phyloP scores from a whole-genome alignment of 1,140 invertebrate genomes.

The Heliconius hewitsoni region DNA sequence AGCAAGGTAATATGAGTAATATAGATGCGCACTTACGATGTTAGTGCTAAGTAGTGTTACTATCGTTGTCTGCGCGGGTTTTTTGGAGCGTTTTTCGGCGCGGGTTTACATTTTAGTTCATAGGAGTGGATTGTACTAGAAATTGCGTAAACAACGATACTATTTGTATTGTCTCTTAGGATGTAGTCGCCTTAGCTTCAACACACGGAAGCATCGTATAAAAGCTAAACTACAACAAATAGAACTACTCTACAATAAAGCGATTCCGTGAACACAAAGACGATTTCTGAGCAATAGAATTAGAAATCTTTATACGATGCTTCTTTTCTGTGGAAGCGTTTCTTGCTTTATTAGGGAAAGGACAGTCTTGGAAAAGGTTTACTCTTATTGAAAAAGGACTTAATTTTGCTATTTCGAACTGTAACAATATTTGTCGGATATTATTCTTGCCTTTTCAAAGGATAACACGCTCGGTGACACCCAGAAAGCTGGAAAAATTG shows the following conservation, averaged over 20 bases:
- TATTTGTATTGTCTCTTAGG: background rate
- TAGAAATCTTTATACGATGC: background rate
- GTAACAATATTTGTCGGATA: background rate
- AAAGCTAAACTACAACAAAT: background rate
- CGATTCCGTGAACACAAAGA: background rate
- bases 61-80: background rate
- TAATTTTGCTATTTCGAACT: background rate
- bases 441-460: constrained; percentile 4
- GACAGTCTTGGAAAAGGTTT: background rate
- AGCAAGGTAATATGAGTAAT: too few species aligned
- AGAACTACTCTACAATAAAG: background rate
- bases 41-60: background rate
- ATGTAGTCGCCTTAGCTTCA: background rate
- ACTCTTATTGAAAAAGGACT: background rate
- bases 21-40: too few species aligned
- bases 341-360: background rate
- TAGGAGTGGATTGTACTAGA: constrained; percentile 1
- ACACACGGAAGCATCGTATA: background rate
- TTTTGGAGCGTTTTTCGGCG: too few species aligned
- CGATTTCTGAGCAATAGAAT: background rate
- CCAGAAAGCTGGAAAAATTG: constrained; percentile 3
- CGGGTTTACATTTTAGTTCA: background rate
- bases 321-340: background rate
- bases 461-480: constrained; percentile 10
- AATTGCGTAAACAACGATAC: background rate